Conservation (phyloP, 2,888 invertebrate species). For the Marasmarcha lunaedactyla region DNA sequence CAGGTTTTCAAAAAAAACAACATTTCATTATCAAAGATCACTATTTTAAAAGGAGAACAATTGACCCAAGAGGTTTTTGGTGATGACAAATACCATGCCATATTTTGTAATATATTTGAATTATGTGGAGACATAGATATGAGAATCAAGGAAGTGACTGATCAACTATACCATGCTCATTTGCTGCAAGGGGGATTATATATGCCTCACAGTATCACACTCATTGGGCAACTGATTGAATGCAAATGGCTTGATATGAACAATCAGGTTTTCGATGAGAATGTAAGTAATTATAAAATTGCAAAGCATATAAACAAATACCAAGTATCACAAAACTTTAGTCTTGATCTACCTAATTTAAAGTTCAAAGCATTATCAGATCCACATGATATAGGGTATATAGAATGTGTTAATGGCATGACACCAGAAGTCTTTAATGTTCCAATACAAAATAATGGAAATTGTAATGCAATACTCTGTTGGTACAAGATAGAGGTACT, state of each 20-base stretch:
- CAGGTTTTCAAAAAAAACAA: conserved; percentile 48
- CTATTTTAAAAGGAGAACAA: conserved; percentile 33
- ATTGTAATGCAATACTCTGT: conserved; percentile 61
- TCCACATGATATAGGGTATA: conserved; percentile 25
- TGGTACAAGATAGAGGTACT: conserved; percentile 66
- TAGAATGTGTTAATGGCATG: conserved; percentile 18
- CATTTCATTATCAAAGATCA: conserved; percentile 39
- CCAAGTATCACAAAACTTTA: conserved; percentile 69
- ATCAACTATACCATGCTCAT: conserved; percentile 32
- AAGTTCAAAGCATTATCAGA: conserved; percentile 47
- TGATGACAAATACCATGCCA: conserved; percentile 55
- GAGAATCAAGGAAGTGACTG: conserved; percentile 28
- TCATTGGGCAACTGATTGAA: conserved; percentile 70
- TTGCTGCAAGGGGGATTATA: conserved; percentile 52
- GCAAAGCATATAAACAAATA: conserved; percentile 70
- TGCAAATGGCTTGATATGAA: conserved; percentile 71
- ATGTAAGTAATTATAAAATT: conserved; percentile 65
- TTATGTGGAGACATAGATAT: conserved; percentile 69
- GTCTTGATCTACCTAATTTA: conserved; percentile 49
- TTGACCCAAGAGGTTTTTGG: conserved; percentile 30
- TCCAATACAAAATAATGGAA: conserved; percentile 38
- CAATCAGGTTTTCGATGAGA: conserved; percentile 67
- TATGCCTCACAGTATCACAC: conserved; percentile 60
- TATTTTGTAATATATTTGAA: conserved; percentile 67
- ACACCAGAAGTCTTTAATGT: conserved; percentile 25